Conservation (phyloP, 2,113 vertebrate genomes). For the Junco hyemalis region DNA sequence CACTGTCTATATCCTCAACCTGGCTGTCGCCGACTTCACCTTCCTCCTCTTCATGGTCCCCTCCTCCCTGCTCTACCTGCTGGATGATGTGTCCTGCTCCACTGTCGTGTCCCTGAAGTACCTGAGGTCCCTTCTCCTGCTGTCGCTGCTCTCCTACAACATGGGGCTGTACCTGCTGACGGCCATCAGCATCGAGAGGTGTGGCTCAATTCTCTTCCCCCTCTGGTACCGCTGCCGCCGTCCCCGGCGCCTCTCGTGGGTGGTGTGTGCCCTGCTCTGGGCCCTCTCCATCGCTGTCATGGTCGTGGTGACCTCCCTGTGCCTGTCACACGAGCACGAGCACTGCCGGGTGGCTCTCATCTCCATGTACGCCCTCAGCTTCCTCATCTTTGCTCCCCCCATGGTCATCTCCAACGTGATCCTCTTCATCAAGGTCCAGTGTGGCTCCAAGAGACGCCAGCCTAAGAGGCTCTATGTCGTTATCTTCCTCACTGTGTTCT, state of each 20-base stretch:
- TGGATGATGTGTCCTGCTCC: rapidly evolving
- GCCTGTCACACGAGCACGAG: not conserved
- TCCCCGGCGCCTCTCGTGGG: not conserved
- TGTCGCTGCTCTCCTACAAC: not conserved
- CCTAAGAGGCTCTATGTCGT: not conserved
- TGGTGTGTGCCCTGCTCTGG: constrained; percentile 67
- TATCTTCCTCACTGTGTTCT: constrained; percentile 6
- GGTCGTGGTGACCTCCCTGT: constrained; percentile 50
- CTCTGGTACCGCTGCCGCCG: constrained; percentile 60
- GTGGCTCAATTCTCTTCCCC: not conserved
- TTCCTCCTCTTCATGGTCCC: not conserved
- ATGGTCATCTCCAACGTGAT: constrained; percentile 51
- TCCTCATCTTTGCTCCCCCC: constrained; percentile 44
- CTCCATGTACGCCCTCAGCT: not conserved
- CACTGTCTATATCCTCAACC: constrained; percentile 43
- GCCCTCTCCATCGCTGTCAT: constrained; percentile 28
- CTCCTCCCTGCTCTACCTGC: not conserved
- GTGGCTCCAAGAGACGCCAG: not conserved
- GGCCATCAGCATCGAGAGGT: not conserved
- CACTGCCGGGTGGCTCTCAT: not conserved
- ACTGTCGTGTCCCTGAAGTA: rapidly evolving
- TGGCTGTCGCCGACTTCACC: not conserved
- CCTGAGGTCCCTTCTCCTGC: not conserved
- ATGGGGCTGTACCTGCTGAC: not conserved
- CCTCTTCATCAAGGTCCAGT: constrained; percentile 51